Base-by-base conservation (phyloP, 2,888 invertebrate genomes). In the Drosophila colorata region DNA sequence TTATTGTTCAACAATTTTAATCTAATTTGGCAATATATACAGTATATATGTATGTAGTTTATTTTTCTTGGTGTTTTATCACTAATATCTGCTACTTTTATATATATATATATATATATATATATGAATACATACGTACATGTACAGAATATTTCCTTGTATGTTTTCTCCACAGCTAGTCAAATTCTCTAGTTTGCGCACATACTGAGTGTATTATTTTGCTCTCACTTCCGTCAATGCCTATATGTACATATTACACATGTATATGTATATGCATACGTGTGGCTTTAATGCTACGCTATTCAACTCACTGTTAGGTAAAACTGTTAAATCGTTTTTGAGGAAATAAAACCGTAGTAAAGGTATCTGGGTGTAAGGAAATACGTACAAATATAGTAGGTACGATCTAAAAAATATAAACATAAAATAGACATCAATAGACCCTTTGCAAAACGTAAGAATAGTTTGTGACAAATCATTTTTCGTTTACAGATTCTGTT, bases 61-160 rank as follows among this genome's bases (percentile, higher is more conserved):
- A 58, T 8, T 31, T 31, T 31, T 31, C 31, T 60, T 49, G 49
- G 23, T 33, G 35, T 76, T 71, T 71, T 61, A 65, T 72, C 66
- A 77, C 35, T 59, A 48, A 44, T 56, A 35, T 53, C 33, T 25
- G 33, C 16, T 46, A 20, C 16, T 41, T 48, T 33, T 25, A 33
- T 48, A 38, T 25, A 33, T 11, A 25, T 38, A 38, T 23, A 31
- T 20, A 8, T 38, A 33, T 13, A 43, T 44, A 4, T 18, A 40
- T 8, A 11, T 16, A 20, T 7, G 38, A 14, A n/a, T 38, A 33
- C n/a, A 35, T n/a, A 33, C 37, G 49, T 28, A 43, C 11, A 57
- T 44, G 41, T 38, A 61, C 31, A 78, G 55, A 61, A 74, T 78
- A 88, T 83, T 87, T 83, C 76, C 83, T 78, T 65, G 51, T 55